A percentile compares a stretch with the other conserved stretches of the same genome.
Evolutionary conservation across 2,797 vertebrate genomes (phyloP).

Genomic region (Diceros bicornis): DNA sequence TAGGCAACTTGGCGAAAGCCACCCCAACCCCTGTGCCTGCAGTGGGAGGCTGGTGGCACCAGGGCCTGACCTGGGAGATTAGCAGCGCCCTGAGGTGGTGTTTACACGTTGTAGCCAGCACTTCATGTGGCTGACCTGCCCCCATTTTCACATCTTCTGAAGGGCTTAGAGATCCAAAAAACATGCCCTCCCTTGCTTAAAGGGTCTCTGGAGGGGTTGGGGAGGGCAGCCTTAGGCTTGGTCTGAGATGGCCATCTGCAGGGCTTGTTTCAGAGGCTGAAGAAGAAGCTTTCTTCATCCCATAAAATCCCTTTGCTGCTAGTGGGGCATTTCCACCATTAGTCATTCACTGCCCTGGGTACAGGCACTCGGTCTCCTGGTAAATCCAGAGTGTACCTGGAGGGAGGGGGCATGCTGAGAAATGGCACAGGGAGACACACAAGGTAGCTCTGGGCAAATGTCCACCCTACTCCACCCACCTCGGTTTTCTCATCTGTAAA

Average conservation of each 20-base stretch:
- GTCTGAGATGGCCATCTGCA: constrained; percentile 21
- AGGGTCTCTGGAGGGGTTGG: constrained; percentile 44
- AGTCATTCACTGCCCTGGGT: not conserved
- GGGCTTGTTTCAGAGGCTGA: not conserved
- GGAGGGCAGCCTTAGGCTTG: not conserved
- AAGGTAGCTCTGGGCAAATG: not conserved
- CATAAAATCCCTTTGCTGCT: not conserved
- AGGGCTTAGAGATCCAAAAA: constrained; percentile 74
- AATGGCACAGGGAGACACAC: not conserved
- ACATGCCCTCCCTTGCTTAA: constrained; percentile 38
- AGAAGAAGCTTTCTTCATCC: not conserved
- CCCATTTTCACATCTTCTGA: constrained; percentile 83
- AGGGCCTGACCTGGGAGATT: constrained; percentile 81
- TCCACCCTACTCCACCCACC: not conserved
- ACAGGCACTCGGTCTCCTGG: not conserved
- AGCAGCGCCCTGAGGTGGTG: constrained; percentile 68
- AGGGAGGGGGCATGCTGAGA: not conserved
- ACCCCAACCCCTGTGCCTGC: not conserved
- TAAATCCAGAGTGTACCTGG: not conserved
- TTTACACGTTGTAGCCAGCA: constrained; percentile 75
- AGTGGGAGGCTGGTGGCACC: constrained; percentile 37
- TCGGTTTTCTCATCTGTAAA: constrained; percentile 7
- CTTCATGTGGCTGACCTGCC: constrained; percentile 82
- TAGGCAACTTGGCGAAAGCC: not conserved
- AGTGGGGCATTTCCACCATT: not conserved